These are phyloP conservation scores for Oenanthe melanoleuca DNA, from an alignment of 2,113 vertebrate species.

Conservation along the genomic window DNA sequence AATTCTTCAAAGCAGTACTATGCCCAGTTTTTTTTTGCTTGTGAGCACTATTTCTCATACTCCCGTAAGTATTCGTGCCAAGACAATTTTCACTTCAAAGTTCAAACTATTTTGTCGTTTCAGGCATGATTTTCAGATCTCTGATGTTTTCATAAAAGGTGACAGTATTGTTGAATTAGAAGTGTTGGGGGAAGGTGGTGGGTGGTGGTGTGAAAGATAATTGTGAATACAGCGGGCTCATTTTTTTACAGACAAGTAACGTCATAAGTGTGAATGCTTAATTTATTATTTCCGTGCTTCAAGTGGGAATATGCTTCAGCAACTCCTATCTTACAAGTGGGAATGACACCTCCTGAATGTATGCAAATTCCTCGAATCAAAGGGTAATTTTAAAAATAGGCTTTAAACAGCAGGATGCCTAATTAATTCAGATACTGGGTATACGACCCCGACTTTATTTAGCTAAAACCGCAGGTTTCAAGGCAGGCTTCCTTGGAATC, in stretches of 20 bases:
- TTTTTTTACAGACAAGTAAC: background rate
- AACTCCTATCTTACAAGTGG: background rate
- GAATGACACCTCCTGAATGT: background rate
- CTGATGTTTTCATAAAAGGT: background rate
- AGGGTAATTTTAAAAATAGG: constrained; percentile 15
- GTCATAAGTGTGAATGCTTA: background rate
- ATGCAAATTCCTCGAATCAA: background rate
- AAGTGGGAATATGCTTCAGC: background rate
- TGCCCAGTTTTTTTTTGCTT: background rate
- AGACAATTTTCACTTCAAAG: constrained; percentile 22
- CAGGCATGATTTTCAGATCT: background rate
- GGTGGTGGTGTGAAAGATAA: background rate
- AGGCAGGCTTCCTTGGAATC: background rate
- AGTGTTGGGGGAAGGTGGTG: background rate
- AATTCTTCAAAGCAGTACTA: background rate
- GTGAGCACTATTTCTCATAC: background rate
- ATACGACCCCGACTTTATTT: background rate
- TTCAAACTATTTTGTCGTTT: constrained; percentile 13
- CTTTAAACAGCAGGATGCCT: background rate
- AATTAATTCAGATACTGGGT: background rate
- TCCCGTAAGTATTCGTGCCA: background rate
- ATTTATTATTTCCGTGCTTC: background rate
- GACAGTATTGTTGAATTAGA: constrained; percentile 7
- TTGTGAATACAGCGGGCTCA: background rate
- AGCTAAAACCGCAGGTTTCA: background rate